These are phyloP conservation scores for Cremastinae sp. DNA, from an alignment of 2,888 invertebrate species.

Conservation along the genomic window DNA sequence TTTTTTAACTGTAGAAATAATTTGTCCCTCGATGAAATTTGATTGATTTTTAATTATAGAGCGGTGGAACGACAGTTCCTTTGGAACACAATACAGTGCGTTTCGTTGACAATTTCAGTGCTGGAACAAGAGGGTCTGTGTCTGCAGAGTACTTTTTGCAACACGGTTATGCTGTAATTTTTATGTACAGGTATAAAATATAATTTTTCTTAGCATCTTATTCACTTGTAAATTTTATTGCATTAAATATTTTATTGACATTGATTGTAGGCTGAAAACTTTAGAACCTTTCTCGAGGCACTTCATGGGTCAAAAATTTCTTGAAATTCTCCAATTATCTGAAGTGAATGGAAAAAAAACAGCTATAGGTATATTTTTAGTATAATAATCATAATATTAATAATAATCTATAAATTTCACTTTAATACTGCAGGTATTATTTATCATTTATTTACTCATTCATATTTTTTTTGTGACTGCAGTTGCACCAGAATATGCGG, in stretches of 20 bases:
- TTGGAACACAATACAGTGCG: slow-evolving; percentile 98
- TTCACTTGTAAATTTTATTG: neutral
- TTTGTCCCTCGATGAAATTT: slow-evolving; percentile 11
- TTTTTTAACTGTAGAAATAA: slow-evolving; percentile 27
- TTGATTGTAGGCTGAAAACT: slow-evolving; percentile 87
- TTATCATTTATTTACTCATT: neutral
- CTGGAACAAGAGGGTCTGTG: slow-evolving; percentile 96
- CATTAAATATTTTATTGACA: too few species aligned
- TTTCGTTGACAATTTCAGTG: slow-evolving; percentile 99
- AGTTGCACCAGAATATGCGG: slow-evolving; percentile 88
- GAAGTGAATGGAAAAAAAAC: slow-evolving; percentile 85
- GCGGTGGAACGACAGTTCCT: slow-evolving; percentile 98
- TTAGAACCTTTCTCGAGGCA: slow-evolving; percentile 95
- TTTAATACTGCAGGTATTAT: neutral
- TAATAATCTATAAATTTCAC: neutral
- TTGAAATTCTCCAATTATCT: slow-evolving; percentile 89
- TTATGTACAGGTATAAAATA: slow-evolving; percentile 86
- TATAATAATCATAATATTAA: neutral
- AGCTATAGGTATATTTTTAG: slow-evolving; percentile 82
- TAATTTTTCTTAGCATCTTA: too few species aligned
- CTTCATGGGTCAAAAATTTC: slow-evolving; percentile 89
- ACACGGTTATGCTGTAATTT: slow-evolving; percentile 94
- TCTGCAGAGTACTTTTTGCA: slow-evolving; percentile 98
- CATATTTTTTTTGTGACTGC: too few species aligned
- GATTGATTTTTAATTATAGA: slow-evolving; percentile 82